These are phyloP conservation scores for Pygocentrus nattereri DNA, from an alignment of 2,797 vertebrate species.

Conservation along the genomic window DNA sequence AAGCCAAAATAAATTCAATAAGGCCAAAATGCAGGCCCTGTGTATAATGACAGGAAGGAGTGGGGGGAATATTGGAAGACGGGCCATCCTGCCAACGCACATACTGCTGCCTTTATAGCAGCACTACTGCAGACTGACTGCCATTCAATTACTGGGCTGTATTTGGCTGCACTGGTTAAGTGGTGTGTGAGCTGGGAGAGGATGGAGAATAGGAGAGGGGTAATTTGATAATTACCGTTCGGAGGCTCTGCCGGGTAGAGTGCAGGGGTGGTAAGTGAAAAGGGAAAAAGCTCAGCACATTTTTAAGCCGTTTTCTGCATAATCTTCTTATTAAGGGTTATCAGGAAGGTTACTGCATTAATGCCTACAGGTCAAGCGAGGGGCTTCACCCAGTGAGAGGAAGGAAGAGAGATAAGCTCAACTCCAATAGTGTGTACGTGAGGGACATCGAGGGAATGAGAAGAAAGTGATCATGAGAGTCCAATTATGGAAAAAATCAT, in stretches of 20 bases:
- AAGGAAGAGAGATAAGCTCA: not conserved
- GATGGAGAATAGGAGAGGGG: not conserved
- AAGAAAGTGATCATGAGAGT: not conserved
- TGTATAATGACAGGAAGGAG: constrained; percentile 45
- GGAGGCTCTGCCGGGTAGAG: not conserved
- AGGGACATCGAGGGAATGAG: not conserved
- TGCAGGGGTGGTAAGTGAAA: constrained; percentile 6
- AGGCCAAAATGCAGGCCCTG: constrained; percentile 39
- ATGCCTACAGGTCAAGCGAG: constrained; percentile 11
- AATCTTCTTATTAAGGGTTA: constrained; percentile 32
- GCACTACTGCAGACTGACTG: not conserved
- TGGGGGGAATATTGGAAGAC: constrained; percentile 9
- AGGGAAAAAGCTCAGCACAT: constrained; percentile 21
- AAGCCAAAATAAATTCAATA: constrained; percentile 49
- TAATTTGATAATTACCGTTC: constrained; percentile 40
- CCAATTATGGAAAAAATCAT: too few relatives aligned
- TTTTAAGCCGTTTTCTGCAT: constrained; percentile 5
- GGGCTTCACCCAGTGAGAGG: not conserved
- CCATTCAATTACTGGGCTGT: constrained; percentile 5
- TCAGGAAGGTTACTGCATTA: constrained; percentile 8
- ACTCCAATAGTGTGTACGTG: not conserved
- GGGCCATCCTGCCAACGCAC: constrained; percentile 10
- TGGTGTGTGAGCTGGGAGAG: constrained; percentile 13
- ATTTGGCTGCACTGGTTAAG: not conserved
- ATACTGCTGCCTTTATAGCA: constrained; percentile 11